phyloP scores from a whole-genome alignment of 2,797 vertebrate species.

The Danionella dracula region DNA sequence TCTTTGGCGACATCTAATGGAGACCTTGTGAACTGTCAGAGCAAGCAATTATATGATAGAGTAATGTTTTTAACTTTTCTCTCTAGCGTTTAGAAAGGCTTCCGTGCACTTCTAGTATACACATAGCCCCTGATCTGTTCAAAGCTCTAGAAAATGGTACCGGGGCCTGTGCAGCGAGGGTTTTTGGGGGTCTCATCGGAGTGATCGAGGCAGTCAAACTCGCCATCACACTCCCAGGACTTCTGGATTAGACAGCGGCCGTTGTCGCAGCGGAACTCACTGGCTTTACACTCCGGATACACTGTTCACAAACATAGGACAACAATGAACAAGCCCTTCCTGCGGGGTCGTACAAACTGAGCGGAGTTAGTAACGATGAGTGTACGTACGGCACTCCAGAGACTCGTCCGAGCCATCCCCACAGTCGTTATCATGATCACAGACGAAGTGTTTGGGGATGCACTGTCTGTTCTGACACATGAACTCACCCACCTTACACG shows the following conservation, averaged over 20 bases:
- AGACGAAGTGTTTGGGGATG: slow-evolving; percentile 88
- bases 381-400: slow-evolving; percentile 76
- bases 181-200: slow-evolving; percentile 80
- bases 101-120: too few species aligned
- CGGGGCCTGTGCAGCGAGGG: slow-evolving; percentile 69
- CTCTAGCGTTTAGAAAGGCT: too few species aligned
- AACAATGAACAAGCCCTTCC: too few species aligned
- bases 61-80: too few species aligned
- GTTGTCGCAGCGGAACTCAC: slow-evolving; percentile 78
- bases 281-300: slow-evolving; percentile 75
- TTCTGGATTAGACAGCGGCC: slow-evolving; percentile 78
- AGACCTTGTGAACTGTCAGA: too few species aligned
- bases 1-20: too few species aligned
- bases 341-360: too few species aligned
- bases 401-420: slow-evolving; percentile 92
- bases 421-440: slow-evolving; percentile 94
- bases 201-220: slow-evolving; percentile 80
- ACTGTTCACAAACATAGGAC: slow-evolving; percentile 54
- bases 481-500: slow-evolving; percentile 85
- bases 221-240: slow-evolving; percentile 79
- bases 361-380: not conserved
- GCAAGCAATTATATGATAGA: too few species aligned
- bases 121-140: too few species aligned
- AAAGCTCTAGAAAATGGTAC: slow-evolving; percentile 50
- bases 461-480: slow-evolving; percentile 88